Evolutionary conservation across 2,797 vertebrate species (phyloP).

Genomic region (Myiotriccus ornatus): DNA sequence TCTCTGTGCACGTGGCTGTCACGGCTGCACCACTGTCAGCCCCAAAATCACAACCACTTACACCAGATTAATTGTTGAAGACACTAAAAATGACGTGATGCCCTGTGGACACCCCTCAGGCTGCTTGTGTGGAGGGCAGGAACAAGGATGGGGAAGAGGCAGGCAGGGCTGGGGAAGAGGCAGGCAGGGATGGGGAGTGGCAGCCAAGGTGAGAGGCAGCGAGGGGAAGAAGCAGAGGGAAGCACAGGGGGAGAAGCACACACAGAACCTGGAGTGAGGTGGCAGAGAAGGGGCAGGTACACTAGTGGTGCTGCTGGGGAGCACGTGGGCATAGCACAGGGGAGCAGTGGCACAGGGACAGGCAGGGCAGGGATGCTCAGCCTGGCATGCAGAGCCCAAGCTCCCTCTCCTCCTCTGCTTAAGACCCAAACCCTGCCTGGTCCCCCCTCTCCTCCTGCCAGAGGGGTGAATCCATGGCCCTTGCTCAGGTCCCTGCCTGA

Average conservation of each 20-base stretch:
- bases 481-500: neutral
- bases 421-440: neutral
- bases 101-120: neutral
- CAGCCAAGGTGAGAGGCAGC: accelerated
- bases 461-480: neutral
- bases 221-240: neutral
- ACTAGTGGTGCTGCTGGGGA: neutral
- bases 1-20: neutral
- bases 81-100: accelerated
- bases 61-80: neutral
- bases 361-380: neutral
- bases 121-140: neutral
- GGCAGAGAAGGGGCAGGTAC: neutral
- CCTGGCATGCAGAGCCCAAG: neutral
- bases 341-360: neutral
- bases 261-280: neutral
- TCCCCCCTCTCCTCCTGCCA: neutral
- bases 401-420: neutral
- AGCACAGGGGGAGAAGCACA: neutral
- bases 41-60: neutral
- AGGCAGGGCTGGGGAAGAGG: neutral
- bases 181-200: neutral
- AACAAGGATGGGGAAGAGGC: neutral
- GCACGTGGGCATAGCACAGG: neutral
- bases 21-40: neutral